A percentile compares a stretch with the other conserved stretches of the same genome.
These are phyloP conservation scores for Fissipunctia ypsillon DNA, from an alignment of 2,888 invertebrate genomes.

Conservation along the genomic window DNA sequence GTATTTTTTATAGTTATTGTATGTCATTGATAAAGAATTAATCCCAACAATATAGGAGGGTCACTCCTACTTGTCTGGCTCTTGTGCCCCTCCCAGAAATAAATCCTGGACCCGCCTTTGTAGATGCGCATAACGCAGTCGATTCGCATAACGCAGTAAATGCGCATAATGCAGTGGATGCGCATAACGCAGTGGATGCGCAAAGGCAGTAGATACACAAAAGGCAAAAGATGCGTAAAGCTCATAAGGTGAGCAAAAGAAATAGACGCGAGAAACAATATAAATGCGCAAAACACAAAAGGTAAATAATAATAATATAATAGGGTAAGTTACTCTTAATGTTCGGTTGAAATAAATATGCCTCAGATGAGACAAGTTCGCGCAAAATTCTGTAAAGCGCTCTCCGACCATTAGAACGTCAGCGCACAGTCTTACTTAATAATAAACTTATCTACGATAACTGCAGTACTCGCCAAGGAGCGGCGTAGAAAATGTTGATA, in stretches of 20 bases:
- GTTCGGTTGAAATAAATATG: conserved; percentile 8
- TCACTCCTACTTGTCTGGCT: too few species aligned
- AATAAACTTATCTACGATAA: conserved; percentile 62
- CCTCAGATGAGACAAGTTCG: not conserved
- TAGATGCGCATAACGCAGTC: too few species aligned
- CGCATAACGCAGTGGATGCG: not conserved
- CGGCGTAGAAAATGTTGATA: conserved; percentile 43
- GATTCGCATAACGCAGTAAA: not conserved
- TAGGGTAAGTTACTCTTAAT: not conserved
- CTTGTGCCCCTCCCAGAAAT: too few species aligned
- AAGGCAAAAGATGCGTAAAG: not conserved
- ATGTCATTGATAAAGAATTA: too few species aligned
- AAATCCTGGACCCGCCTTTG: too few species aligned
- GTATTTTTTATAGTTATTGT: too few species aligned
- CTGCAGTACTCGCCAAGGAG: conserved; percentile 61
- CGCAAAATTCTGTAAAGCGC: not conserved
- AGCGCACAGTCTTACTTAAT: conserved; percentile 63
- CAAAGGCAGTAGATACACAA: not conserved
- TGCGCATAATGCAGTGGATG: not conserved
- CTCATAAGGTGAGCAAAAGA: not conserved
- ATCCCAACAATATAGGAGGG: too few species aligned
- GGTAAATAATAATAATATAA: not conserved
- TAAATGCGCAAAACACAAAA: not conserved
- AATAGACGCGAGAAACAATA: not conserved
- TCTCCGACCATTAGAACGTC: conserved; percentile 50